A percentile compares a stretch with the other conserved stretches of the same genome.
Conservation (phyloP, 2,113 vertebrate genomes). For the Junco hyemalis region DNA sequence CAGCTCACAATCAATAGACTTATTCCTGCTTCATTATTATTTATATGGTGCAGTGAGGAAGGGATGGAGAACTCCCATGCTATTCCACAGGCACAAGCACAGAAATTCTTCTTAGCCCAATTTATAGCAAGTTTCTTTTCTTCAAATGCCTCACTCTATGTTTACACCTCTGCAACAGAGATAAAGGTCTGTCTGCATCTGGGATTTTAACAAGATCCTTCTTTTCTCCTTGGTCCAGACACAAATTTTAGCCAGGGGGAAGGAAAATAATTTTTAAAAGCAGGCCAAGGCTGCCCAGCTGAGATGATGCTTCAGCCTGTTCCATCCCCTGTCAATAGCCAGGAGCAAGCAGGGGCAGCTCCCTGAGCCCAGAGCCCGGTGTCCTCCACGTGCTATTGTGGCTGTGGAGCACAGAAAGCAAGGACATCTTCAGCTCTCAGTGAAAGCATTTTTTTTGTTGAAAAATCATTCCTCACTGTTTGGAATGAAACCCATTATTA, state of each 20-base stretch:
- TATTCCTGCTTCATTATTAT: neutral
- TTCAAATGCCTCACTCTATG: neutral
- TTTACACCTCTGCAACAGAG: neutral
- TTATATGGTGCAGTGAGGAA: neutral
- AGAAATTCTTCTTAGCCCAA: neutral
- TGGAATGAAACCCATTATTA: slow-evolving; percentile 82
- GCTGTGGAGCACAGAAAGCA: neutral
- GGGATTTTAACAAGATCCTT: neutral
- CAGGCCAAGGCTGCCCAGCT: neutral
- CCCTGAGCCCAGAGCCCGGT: neutral
- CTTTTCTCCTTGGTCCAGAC: neutral
- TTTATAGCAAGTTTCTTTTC: neutral
- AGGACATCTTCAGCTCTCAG: slow-evolving; percentile 37
- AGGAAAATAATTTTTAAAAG: neutral
- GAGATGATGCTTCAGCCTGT: neutral
- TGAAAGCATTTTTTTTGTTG: slow-evolving; percentile 51
- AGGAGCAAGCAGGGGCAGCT: neutral
- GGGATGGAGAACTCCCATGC: neutral
- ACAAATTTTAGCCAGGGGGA: neutral
- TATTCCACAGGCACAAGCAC: neutral
- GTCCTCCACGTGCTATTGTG: neutral
- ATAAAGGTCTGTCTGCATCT: neutral
- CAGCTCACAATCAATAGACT: neutral
- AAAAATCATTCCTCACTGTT: slow-evolving; percentile 77
- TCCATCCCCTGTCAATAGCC: neutral